Evolutionary conservation across 1,140 invertebrate genomes (phyloP).

Genomic region (Leptinotarsa undecemlineata): DNA sequence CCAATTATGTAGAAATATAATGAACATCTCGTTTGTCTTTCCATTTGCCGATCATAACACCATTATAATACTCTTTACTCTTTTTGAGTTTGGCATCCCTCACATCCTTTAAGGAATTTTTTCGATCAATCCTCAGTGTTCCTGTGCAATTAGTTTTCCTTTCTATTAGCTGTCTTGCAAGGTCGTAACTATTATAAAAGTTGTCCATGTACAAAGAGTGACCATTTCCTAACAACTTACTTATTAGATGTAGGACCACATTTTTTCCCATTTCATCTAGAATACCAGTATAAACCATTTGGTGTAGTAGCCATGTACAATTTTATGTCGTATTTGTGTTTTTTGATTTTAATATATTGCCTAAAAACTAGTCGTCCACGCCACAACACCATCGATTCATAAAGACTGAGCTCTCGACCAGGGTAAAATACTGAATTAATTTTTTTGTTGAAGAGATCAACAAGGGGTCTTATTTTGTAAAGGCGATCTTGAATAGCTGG

Average conservation of each 20-base stretch:
- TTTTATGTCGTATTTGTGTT: background rate
- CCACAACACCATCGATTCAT: conserved; percentile 32
- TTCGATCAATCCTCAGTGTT: conserved; percentile 37
- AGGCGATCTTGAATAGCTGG: background rate
- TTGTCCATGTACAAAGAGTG: conserved; percentile 55
- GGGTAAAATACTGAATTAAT: conserved; percentile 47
- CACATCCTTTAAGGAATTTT: background rate
- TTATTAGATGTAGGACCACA: conserved; percentile 29
- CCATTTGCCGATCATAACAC: too few relatives aligned
- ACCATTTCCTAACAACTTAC: conserved; percentile 43
- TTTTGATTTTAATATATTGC: background rate
- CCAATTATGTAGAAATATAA: too few relatives aligned
- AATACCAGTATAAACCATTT: conserved; percentile 12
- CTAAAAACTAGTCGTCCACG: background rate
- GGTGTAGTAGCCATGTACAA: conserved; percentile 13
- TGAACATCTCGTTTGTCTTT: too few relatives aligned
- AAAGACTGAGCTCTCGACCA: conserved; percentile 46
- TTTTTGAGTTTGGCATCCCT: background rate
- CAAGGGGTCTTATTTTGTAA: conserved; percentile 9
- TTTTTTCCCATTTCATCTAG: conserved; percentile 10
- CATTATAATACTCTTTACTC: too few relatives aligned
- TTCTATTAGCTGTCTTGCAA: conserved; percentile 48
- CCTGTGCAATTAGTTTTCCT: conserved; percentile 50
- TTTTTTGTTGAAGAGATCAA: conserved; percentile 38
- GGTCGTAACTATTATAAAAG: conserved; percentile 52